These are phyloP conservation scores for Pachyramphus minor DNA, from an alignment of 2,113 vertebrate genomes.

Conservation along the genomic window DNA sequence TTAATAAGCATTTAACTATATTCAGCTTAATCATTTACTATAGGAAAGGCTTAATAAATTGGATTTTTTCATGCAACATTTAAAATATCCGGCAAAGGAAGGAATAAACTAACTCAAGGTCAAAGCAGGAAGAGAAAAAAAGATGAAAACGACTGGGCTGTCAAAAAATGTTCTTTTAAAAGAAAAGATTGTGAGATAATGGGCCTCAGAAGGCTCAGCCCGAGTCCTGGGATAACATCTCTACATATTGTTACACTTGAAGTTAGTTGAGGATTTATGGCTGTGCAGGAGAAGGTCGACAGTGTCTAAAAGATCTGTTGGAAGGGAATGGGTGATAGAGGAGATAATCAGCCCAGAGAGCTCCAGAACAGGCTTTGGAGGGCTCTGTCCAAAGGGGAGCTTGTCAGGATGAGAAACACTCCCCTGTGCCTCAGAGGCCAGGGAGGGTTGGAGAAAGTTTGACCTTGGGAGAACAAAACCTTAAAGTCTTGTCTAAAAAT, in stretches of 20 bases:
- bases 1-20: background rate
- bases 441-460: background rate
- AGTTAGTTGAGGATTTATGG: conserved; percentile 44
- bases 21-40: conserved; percentile 38
- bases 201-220: conserved; percentile 6
- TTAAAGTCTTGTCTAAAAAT: background rate
- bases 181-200: conserved; percentile 33
- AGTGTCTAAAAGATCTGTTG: background rate
- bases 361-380: background rate
- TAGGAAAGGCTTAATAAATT: conserved; percentile 2
- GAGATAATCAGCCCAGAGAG: background rate
- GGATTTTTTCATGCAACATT: background rate
- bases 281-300: background rate
- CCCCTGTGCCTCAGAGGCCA: background rate
- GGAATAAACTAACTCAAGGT: conserved; percentile 38
- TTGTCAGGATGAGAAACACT: background rate
- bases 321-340: background rate
- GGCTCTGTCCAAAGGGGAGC: background rate
- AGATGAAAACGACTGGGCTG: background rate
- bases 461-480: background rate
- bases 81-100: background rate
- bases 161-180: conserved; percentile 7
- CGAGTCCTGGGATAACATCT: conserved; percentile 38
- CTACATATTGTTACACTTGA: conserved; percentile 22
- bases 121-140: background rate